Conservation (phyloP, 2,113 vertebrate species). For the Chlamydotis undulata region DNA sequence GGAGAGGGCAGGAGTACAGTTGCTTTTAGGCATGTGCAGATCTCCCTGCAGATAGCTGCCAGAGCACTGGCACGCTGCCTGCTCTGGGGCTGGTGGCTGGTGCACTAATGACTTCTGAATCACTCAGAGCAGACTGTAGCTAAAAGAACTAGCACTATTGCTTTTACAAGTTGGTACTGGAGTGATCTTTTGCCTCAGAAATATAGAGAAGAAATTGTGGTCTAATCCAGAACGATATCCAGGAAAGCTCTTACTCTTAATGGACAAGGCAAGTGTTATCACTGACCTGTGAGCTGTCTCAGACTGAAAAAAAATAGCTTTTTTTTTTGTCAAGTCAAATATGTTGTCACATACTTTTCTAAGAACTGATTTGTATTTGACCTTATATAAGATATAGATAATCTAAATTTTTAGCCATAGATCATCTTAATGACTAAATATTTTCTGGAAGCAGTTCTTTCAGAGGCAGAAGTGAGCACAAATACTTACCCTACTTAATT, state of each 20-base stretch:
- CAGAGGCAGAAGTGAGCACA: not conserved
- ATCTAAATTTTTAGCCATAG: not conserved
- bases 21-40: not conserved
- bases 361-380: not conserved
- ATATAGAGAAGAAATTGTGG: not conserved
- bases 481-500: not conserved
- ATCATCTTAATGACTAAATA: not conserved
- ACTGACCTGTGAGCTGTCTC: not conserved
- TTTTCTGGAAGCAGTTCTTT: not conserved
- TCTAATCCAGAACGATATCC: not conserved
- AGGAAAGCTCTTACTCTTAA: not conserved
- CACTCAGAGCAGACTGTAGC: not conserved
- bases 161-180: not conserved
- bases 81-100: not conserved
- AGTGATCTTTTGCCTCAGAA: not conserved
- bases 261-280: not conserved
- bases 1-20: not conserved
- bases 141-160: not conserved
- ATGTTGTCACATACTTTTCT: not conserved
- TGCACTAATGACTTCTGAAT: not conserved
- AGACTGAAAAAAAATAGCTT: not conserved
- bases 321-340: not conserved
- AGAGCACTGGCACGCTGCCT: rapidly evolving
- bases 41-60: not conserved
- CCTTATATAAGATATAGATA: not conserved